Percentiles rank a stretch among this genome's conserved stretches.
These are phyloP conservation scores for Pristionchus japonicus DNA, from an alignment of 2,888 invertebrate species.

Conservation along the genomic window DNA sequence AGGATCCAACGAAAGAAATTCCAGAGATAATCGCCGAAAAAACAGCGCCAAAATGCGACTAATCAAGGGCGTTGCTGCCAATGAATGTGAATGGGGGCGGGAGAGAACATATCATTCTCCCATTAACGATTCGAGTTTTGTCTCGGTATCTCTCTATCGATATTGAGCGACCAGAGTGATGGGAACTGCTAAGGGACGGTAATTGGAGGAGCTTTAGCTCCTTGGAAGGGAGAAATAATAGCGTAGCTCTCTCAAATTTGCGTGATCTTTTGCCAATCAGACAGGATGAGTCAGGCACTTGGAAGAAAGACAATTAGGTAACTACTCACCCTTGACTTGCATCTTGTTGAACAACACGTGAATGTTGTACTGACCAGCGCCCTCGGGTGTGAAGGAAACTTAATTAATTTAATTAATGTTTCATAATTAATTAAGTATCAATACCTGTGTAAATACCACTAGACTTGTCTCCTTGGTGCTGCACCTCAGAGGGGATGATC, in stretches of 20 bases:
- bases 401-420: slow-evolving; percentile 70
- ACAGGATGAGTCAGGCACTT: background rate
- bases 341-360: slow-evolving; percentile 95
- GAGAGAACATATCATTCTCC: background rate
- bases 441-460: background rate
- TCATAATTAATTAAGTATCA: slow-evolving; percentile 77
- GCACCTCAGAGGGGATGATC: slow-evolving; percentile 78
- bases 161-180: background rate
- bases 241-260: background rate
- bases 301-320: background rate
- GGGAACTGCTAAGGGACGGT: background rate
- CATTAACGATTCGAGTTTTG: slow-evolving; percentile 13
- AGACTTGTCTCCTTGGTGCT: background rate
- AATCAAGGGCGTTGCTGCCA: slow-evolving; percentile 8
- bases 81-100: background rate
- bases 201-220: background rate
- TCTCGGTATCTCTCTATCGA: slow-evolving; percentile 8
- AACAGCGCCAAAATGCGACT: background rate
- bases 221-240: background rate
- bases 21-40: slow-evolving; percentile 1
- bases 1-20: background rate
- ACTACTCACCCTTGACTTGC: slow-evolving; percentile 82
- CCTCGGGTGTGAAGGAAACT: slow-evolving; percentile 80
- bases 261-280: background rate
- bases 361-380: slow-evolving; percentile 82